A percentile compares a stretch with the other conserved stretches of the same genome.
Evolutionary conservation across 2,888 invertebrate genomes (phyloP).

Genomic region (Keiferia lycopersicella): DNA sequence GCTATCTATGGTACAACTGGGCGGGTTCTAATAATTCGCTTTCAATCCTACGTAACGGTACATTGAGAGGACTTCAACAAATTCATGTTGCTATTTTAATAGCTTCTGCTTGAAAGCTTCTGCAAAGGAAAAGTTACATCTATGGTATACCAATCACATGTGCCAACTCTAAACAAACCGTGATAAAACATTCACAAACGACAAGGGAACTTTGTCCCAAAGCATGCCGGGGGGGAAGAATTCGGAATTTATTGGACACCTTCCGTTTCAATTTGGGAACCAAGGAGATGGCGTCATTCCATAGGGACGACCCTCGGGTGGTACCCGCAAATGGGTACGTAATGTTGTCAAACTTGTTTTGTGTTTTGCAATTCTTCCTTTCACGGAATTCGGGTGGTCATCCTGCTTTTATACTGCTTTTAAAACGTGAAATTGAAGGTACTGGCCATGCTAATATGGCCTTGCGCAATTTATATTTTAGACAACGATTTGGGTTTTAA

Average conservation of each 20-base stretch:
- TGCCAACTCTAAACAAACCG: constrained; percentile 38
- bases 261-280: constrained; percentile 74
- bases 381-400: constrained; percentile 6
- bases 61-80: too few relatives aligned
- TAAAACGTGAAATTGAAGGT: not conserved
- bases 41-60: too few relatives aligned
- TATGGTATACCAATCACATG: constrained; percentile 11
- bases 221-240: constrained; percentile 57
- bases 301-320: constrained; percentile 36
- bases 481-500: too few relatives aligned
- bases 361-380: constrained; percentile 32
- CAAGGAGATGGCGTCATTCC: constrained; percentile 57
- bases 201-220: constrained; percentile 52
- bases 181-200: constrained; percentile 66
- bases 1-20: too few relatives aligned
- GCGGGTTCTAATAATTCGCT: too few relatives aligned
- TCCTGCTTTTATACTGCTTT: not conserved
- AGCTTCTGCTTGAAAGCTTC: too few relatives aligned
- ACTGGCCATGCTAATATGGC: too few relatives aligned
- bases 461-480: too few relatives aligned
- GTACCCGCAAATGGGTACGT: constrained; percentile 38
- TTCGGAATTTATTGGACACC: constrained; percentile 71
- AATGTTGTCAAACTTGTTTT: constrained; percentile 38
- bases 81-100: too few relatives aligned
- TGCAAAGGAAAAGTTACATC: too few relatives aligned